Evolutionary conservation across 2,888 invertebrate species (phyloP).

Genomic region (Eupelmus urozonus): DNA sequence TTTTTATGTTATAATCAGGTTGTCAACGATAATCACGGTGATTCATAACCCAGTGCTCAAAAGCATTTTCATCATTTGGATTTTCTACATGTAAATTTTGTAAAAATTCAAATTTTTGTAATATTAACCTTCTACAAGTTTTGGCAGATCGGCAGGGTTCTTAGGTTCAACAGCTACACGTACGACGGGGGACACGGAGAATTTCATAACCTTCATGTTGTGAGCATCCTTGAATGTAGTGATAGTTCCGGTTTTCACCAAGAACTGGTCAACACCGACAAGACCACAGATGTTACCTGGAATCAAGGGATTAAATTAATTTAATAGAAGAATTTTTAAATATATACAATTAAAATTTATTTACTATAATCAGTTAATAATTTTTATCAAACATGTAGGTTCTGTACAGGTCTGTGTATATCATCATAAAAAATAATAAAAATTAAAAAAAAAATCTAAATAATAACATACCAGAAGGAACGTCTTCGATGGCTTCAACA

Average conservation of each 20-base stretch:
- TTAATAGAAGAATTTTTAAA: conserved; percentile 6
- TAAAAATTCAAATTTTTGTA: conserved; percentile 9
- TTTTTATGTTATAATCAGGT: too few relatives aligned
- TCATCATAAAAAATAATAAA: too few relatives aligned
- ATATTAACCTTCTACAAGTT: conserved; percentile 91
- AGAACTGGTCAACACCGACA: conserved; percentile 99
- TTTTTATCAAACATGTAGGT: conserved; percentile 46
- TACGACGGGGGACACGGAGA: conserved; percentile 99
- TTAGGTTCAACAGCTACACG: conserved; percentile 99
- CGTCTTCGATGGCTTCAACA: conserved; percentile 99
- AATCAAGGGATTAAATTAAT: conserved; percentile 4
- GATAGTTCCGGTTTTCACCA: conserved; percentile 99
- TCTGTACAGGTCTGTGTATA: conserved; percentile 73
- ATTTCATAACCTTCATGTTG: conserved; percentile 99
- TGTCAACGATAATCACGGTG: conserved; percentile 72
- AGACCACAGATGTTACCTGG: conserved; percentile 98
- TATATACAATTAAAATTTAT: not conserved
- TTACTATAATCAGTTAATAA: conserved; percentile 28
- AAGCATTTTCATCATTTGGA: conserved; percentile 69
- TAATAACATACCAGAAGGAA: conserved; percentile 88
- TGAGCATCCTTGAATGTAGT: conserved; percentile 99
- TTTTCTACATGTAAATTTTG: not conserved
- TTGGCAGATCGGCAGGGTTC: conserved; percentile 99
- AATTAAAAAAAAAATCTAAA: conserved; percentile 11
- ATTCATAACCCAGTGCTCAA: conserved; percentile 76